Conservation (phyloP, 2,797 vertebrate species). For the Sebastes itinus region DNA sequence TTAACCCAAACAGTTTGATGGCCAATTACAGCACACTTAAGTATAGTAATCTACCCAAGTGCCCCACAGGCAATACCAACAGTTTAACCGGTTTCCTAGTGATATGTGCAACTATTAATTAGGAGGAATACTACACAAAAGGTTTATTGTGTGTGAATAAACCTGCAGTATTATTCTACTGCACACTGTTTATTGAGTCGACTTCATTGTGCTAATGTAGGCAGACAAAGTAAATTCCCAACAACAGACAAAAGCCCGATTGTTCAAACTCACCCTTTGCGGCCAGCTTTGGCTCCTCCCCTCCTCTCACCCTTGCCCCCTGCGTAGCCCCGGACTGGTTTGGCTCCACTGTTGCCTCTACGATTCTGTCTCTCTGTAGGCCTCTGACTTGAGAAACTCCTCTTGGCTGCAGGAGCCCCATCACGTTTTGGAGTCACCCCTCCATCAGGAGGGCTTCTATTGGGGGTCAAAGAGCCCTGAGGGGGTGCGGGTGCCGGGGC, state of each 20-base stretch:
- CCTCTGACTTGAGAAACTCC: slow-evolving; percentile 97
- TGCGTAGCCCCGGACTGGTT: slow-evolving; percentile 90
- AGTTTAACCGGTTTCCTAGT: background rate
- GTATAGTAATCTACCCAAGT: background rate
- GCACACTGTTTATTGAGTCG: slow-evolving; percentile 7
- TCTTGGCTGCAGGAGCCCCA: slow-evolving; percentile 87
- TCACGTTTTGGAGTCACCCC: slow-evolving; percentile 87
- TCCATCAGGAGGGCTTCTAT: slow-evolving; percentile 79
- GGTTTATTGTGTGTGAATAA: slow-evolving; percentile 18
- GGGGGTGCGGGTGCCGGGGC: slow-evolving; percentile 46
- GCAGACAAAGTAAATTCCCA: slow-evolving; percentile 24
- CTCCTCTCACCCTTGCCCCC: slow-evolving; percentile 93
- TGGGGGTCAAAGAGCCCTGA: slow-evolving; percentile 73
- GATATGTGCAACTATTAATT: background rate
- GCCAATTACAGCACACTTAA: background rate
- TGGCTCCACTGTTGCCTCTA: slow-evolving; percentile 89
- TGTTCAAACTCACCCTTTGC: slow-evolving; percentile 90
- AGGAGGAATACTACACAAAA: slow-evolving; percentile 15
- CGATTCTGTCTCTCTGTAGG: slow-evolving; percentile 94
- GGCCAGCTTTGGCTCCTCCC: slow-evolving; percentile 88
- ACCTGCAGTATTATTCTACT: background rate
- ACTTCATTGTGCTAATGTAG: slow-evolving; percentile 38
- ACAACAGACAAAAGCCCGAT: slow-evolving; percentile 23
- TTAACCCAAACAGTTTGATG: background rate
- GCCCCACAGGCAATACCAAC: background rate